These are phyloP conservation scores for Pseudomyrmex dendroicus DNA, from an alignment of 1,140 invertebrate species.

Conservation along the genomic window DNA sequence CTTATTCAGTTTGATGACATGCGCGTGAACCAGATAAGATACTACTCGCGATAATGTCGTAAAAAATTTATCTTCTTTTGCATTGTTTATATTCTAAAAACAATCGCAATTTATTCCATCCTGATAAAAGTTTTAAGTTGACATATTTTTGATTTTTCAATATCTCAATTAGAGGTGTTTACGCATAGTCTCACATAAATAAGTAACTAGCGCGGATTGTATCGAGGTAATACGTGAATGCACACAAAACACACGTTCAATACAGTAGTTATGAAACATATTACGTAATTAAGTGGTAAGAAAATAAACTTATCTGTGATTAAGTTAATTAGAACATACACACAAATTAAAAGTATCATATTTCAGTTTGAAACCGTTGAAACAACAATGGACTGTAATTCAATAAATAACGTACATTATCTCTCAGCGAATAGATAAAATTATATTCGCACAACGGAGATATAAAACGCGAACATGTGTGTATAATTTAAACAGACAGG, in stretches of 20 bases:
- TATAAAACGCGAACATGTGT: neutral
- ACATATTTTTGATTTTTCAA: too few relatives aligned
- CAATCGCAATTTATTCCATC: too few relatives aligned
- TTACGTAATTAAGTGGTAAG: neutral
- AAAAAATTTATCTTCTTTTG: too few relatives aligned
- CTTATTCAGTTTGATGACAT: neutral
- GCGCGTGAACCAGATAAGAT: neutral
- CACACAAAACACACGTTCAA: neutral
- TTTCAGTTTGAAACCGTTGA: constrained; percentile 1
- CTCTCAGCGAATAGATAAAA: neutral
- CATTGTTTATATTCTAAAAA: too few relatives aligned
- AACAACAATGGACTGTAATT: neutral
- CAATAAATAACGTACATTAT: constrained; percentile 1
- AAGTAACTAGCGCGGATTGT: constrained; percentile 11
- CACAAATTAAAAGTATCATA: neutral
- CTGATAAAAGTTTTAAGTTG: too few relatives aligned
- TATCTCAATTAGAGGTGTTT: too few relatives aligned
- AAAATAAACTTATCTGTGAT: neutral
- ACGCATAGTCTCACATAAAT: neutral
- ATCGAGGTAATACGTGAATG: constrained; percentile 30
- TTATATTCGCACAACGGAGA: neutral
- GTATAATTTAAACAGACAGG: neutral
- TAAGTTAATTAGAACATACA: neutral
- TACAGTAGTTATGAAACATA: neutral
- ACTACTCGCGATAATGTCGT: constrained; percentile 3